A percentile compares a stretch with the other conserved stretches of the same genome.
These are phyloP conservation scores for Glaucomys volans DNA, from an alignment of 2,113 vertebrate species.

Conservation along the genomic window DNA sequence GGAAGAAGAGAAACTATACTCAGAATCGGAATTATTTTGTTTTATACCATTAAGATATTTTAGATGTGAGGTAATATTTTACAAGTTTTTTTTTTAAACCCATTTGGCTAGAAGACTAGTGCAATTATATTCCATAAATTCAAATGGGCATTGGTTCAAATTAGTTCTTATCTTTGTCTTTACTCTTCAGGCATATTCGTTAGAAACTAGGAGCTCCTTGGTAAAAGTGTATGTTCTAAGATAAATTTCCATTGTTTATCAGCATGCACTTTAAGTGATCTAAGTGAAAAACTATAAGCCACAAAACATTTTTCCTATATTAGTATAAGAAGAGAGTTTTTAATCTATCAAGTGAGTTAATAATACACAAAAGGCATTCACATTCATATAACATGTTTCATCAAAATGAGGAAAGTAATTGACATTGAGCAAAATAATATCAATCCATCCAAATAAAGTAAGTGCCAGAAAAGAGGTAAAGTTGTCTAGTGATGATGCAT, in stretches of 20 bases:
- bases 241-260: slow-evolving; percentile 20
- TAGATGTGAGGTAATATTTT: background rate
- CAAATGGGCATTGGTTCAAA: background rate
- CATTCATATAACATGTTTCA: background rate
- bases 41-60: slow-evolving; percentile 40
- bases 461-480: slow-evolving; percentile 28
- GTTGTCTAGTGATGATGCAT: accelerated
- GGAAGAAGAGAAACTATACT: slow-evolving; percentile 26
- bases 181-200: background rate
- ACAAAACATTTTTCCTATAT: slow-evolving; percentile 26
- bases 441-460: background rate
- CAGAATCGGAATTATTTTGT: slow-evolving; percentile 46
- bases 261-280: background rate
- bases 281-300: background rate
- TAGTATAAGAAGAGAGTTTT: slow-evolving; percentile 56
- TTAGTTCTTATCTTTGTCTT: background rate
- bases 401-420: background rate
- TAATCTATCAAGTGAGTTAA: slow-evolving; percentile 65
- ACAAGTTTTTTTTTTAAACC: background rate
- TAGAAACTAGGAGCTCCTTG: background rate
- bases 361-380: slow-evolving; percentile 54
- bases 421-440: background rate
- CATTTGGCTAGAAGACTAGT: slow-evolving; percentile 24
- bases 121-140: slow-evolving; percentile 3
- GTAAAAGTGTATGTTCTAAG: background rate